phyloP scores from a whole-genome alignment of 2,113 vertebrate species.

The Oxygymnocypris stewartii region DNA sequence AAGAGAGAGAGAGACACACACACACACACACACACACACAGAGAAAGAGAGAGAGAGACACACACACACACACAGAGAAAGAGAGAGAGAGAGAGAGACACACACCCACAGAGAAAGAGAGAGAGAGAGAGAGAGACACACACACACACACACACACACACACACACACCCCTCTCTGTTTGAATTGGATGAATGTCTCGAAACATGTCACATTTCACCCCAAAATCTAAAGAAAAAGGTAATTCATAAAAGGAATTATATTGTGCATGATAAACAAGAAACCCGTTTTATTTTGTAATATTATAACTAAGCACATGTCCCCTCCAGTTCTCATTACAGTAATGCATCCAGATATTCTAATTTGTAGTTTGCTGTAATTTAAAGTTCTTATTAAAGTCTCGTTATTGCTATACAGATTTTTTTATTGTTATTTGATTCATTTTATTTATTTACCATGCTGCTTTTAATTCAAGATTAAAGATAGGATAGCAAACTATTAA shows the following conservation, averaged over 20 bases:
- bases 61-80: too few relatives aligned
- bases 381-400: background rate
- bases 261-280: constrained; percentile 2
- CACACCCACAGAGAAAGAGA: too few relatives aligned
- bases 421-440: background rate
- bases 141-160: background rate
- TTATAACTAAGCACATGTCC: background rate
- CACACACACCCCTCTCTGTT: background rate
- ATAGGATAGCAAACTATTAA: background rate
- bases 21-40: background rate
- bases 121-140: too few relatives aligned
- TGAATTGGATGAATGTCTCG: background rate
- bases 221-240: background rate
- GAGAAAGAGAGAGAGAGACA: too few relatives aligned
- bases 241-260: background rate
- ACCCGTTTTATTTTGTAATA: background rate
- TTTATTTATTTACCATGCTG: background rate
- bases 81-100: too few relatives aligned
- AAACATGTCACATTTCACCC: background rate
- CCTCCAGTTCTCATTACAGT: background rate
- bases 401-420: background rate
- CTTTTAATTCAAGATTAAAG: background rate
- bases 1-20: too few relatives aligned
- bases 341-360: background rate
- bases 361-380: background rate